phyloP scores from a whole-genome alignment of 2,797 vertebrate genomes.

The Gadopsis bispinosus region DNA sequence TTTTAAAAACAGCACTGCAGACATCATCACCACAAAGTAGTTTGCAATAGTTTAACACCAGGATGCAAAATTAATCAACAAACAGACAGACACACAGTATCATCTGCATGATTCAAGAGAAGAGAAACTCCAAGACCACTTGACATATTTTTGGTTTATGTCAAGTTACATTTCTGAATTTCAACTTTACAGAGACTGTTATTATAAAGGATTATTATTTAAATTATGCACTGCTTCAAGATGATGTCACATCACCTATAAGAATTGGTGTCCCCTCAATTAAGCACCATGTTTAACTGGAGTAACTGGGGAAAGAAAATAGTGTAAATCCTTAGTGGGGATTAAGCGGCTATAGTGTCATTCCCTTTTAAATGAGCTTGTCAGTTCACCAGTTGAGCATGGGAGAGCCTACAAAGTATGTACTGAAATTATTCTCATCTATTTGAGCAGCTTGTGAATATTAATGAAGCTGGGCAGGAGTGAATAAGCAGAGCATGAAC shows the following conservation, averaged over 20 bases:
- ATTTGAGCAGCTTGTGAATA: slow-evolving; percentile 48
- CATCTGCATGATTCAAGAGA: slow-evolving; percentile 4
- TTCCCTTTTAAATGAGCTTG: slow-evolving; percentile 31
- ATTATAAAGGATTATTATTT: background rate
- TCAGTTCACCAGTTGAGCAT: slow-evolving; percentile 24
- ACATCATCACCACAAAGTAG: background rate
- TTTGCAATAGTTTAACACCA: background rate
- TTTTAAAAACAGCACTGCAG: background rate
- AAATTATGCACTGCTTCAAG: background rate
- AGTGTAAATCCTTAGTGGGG: background rate
- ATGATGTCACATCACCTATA: background rate
- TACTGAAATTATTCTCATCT: slow-evolving; percentile 32
- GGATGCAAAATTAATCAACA: background rate
- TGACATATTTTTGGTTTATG: background rate
- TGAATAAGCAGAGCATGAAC: slow-evolving; percentile 30
- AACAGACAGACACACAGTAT: slow-evolving; percentile 10
- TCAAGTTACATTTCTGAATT: background rate
- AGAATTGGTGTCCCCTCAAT: background rate
- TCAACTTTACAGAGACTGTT: background rate
- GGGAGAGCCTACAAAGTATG: slow-evolving; percentile 10
- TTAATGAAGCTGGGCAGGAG: slow-evolving; percentile 30
- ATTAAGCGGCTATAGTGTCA: slow-evolving; percentile 2
- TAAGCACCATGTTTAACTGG: background rate
- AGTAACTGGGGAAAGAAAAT: background rate
- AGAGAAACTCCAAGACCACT: background rate